Evolutionary conservation across 1,140 invertebrate species (phyloP).

Genomic region (Drosophila pachea): DNA sequence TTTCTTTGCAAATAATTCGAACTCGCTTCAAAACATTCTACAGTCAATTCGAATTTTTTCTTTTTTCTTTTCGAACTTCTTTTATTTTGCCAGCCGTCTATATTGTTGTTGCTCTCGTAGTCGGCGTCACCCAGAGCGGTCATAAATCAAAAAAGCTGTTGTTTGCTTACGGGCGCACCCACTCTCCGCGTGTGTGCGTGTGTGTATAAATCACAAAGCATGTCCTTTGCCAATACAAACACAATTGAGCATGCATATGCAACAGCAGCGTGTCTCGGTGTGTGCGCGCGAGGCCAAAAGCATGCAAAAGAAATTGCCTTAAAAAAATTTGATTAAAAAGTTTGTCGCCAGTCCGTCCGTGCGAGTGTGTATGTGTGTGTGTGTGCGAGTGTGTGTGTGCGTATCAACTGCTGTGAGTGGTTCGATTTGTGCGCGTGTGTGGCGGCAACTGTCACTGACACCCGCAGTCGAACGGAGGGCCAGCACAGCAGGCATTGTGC

Average conservation of each 20-base stretch:
- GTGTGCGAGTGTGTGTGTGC: slow-evolving; percentile 12
- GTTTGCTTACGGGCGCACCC: slow-evolving; percentile 34
- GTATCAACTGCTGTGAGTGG: slow-evolving; percentile 5
- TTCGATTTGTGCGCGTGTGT: slow-evolving; percentile 11
- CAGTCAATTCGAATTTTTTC: slow-evolving; percentile 31
- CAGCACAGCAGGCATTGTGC: slow-evolving; percentile 55
- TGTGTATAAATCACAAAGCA: slow-evolving; percentile 77
- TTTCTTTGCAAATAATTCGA: slow-evolving; percentile 56
- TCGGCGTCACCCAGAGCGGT: slow-evolving; percentile 68
- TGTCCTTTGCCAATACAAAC: slow-evolving; percentile 77
- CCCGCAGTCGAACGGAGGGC: slow-evolving; percentile 18
- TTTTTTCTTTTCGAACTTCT: slow-evolving; percentile 17
- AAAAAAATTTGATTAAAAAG: slow-evolving; percentile 78
- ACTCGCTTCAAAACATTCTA: slow-evolving; percentile 57
- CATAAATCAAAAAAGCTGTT: slow-evolving; percentile 71
- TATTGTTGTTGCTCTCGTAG: slow-evolving; percentile 19
- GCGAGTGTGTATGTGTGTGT: slow-evolving; percentile 12
- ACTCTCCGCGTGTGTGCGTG: slow-evolving; percentile 26
- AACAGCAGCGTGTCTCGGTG: slow-evolving; percentile 46
- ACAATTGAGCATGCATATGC: slow-evolving; percentile 77
- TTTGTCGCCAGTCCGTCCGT: slow-evolving; percentile 59
- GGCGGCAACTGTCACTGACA: slow-evolving; percentile 59
- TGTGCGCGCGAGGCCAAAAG: slow-evolving; percentile 38
- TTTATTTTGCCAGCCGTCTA: slow-evolving; percentile 23
- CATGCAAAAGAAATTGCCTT: slow-evolving; percentile 64